These are phyloP conservation scores for Ammodytes dubius DNA, from an alignment of 2,113 vertebrate genomes.

Conservation along the genomic window DNA sequence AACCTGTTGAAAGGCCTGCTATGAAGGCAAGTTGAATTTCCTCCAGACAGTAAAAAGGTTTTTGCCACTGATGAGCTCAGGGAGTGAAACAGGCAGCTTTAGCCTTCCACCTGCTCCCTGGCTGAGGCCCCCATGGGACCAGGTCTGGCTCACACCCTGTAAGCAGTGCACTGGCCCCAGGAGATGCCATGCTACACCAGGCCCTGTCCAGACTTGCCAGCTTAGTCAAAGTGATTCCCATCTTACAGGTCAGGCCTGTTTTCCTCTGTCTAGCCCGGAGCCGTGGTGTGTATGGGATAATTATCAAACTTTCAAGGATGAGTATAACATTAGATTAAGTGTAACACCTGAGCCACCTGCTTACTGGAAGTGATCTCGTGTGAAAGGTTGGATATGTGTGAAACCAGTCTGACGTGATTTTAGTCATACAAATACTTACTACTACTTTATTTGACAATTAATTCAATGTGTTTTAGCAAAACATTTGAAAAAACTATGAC, in stretches of 20 bases:
- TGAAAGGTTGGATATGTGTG: conserved; percentile 1
- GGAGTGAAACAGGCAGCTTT: conserved; percentile 44
- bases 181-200: conserved; percentile 50
- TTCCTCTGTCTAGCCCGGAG: conserved; percentile 66
- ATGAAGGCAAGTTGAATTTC: background rate
- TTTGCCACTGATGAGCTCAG: conserved; percentile 55
- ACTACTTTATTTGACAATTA: background rate
- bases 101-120: conserved; percentile 72
- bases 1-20: background rate
- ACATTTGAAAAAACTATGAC: too few species aligned
- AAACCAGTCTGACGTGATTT: conserved; percentile 10
- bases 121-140: conserved; percentile 57
- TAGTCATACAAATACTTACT: background rate
- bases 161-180: conserved; percentile 39
- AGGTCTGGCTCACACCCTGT: conserved; percentile 55
- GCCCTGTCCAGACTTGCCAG: conserved; percentile 77
- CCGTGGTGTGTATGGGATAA: conserved; percentile 48
- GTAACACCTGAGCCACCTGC: conserved; percentile 73
- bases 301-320: conserved; percentile 64
- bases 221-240: conserved; percentile 53
- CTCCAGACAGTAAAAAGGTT: conserved; percentile 27
- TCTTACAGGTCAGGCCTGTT: conserved; percentile 77
- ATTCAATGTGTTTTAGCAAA: too few species aligned
- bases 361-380: background rate
- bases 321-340: conserved; percentile 62